Evolutionary conservation across 2,113 vertebrate genomes (phyloP).

Genomic region (Athene noctua): DNA sequence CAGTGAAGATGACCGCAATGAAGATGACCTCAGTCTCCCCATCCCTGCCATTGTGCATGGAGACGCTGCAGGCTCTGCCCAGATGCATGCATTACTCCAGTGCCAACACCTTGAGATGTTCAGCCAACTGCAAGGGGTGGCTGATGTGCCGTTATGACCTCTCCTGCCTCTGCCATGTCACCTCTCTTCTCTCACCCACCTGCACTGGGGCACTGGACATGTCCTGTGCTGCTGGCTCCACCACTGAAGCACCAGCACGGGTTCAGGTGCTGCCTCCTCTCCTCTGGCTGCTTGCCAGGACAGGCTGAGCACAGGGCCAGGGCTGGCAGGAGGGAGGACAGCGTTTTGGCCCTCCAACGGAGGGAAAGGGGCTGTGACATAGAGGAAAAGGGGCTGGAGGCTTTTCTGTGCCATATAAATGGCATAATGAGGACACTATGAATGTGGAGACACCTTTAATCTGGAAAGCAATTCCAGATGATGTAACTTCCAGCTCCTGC

Average conservation of each 20-base stretch:
- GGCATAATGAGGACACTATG: not conserved
- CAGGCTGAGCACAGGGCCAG: rapidly evolving
- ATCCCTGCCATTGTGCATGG: not conserved
- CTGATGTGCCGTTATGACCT: not conserved
- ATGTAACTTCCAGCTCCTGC: not conserved
- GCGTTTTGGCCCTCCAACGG: not conserved
- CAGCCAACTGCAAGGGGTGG: not conserved
- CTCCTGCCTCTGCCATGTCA: not conserved
- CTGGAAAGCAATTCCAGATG: not conserved
- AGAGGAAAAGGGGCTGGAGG: not conserved
- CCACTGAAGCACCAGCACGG: rapidly evolving
- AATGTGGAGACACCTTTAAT: not conserved
- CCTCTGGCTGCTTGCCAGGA: not conserved
- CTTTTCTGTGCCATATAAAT: not conserved
- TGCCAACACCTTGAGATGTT: not conserved
- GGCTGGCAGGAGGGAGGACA: not conserved
- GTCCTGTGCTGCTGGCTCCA: not conserved
- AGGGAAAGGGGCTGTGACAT: not conserved
- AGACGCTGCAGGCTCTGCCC: not conserved
- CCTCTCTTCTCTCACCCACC: not conserved
- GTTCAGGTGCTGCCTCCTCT: not conserved
- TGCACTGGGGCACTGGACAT: not conserved
- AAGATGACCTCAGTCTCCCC: not conserved
- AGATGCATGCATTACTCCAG: rapidly evolving
- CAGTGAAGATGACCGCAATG: not conserved